phyloP scores from a whole-genome alignment of 2,113 vertebrate genomes.

The Dipodomys stephensi region DNA sequence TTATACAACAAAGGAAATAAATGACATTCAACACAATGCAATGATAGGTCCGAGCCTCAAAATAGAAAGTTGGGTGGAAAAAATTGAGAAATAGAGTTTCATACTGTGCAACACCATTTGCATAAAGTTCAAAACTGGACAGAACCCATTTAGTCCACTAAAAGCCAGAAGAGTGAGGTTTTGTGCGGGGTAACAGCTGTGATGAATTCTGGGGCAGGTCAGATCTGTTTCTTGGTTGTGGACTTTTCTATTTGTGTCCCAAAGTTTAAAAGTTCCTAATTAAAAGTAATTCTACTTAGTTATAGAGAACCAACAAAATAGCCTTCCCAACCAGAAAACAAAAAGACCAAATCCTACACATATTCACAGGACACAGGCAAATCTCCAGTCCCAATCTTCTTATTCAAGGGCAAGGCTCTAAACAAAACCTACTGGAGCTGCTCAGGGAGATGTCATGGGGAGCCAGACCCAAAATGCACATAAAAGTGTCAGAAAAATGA shows the following conservation, averaged over 20 bases:
- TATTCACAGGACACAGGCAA: background rate
- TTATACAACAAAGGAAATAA: too few species aligned
- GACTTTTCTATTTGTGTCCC: background rate
- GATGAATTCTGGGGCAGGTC: background rate
- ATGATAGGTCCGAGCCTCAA: background rate
- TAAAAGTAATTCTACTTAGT: background rate
- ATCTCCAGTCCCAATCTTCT: background rate
- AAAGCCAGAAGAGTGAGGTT: background rate
- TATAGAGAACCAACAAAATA: slow-evolving; percentile 4
- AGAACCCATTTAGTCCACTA: background rate
- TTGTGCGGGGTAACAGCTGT: background rate
- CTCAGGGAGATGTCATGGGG: background rate
- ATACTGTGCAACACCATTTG: background rate
- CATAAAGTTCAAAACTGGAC: background rate
- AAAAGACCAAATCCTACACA: background rate
- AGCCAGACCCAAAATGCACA: background rate
- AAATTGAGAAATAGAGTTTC: background rate
- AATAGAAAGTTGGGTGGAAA: background rate
- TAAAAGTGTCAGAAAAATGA: background rate
- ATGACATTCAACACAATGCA: background rate
- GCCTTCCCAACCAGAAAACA: background rate
- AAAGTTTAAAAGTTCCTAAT: background rate
- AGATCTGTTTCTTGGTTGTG: background rate
- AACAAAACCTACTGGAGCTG: background rate
- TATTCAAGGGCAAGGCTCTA: background rate